A percentile compares a stretch with the other conserved stretches of the same genome.
phyloP scores from a whole-genome alignment of 2,113 vertebrate species.

The Caloenas nicobarica region DNA sequence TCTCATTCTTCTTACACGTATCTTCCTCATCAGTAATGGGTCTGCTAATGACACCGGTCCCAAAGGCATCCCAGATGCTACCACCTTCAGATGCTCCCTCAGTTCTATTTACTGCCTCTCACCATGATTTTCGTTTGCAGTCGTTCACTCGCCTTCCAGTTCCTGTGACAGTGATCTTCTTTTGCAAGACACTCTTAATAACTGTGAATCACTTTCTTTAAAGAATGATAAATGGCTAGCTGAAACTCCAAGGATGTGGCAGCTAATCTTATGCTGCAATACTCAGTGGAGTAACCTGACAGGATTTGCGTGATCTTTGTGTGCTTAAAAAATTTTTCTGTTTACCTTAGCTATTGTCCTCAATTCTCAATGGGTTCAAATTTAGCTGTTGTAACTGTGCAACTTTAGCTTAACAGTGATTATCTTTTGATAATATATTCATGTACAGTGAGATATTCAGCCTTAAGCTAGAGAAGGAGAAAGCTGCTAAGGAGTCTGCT shows the following conservation, averaged over 20 bases:
- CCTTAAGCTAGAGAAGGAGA: neutral
- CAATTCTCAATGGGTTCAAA: neutral
- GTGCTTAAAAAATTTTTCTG: neutral
- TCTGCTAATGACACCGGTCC: neutral
- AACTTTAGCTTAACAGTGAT: neutral
- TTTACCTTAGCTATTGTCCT: neutral
- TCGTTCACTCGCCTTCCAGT: neutral
- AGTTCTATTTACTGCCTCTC: neutral
- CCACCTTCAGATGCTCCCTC: neutral
- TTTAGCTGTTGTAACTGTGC: neutral
- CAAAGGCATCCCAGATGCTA: neutral
- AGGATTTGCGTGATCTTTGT: neutral
- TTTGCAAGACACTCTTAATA: neutral
- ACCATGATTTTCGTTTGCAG: neutral
- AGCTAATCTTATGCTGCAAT: neutral
- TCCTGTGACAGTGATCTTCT: neutral
- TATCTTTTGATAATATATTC: neutral
- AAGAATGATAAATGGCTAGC: neutral
- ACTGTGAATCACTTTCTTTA: neutral
- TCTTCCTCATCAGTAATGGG: neutral
- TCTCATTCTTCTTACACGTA: rapidly evolving
- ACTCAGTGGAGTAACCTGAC: neutral
- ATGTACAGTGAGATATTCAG: neutral
- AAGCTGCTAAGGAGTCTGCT: neutral
- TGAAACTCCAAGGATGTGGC: neutral